A percentile compares a stretch with the other conserved stretches of the same genome.
Conservation (phyloP, 2,113 vertebrate genomes). For the Dicrurus megarhynchus region DNA sequence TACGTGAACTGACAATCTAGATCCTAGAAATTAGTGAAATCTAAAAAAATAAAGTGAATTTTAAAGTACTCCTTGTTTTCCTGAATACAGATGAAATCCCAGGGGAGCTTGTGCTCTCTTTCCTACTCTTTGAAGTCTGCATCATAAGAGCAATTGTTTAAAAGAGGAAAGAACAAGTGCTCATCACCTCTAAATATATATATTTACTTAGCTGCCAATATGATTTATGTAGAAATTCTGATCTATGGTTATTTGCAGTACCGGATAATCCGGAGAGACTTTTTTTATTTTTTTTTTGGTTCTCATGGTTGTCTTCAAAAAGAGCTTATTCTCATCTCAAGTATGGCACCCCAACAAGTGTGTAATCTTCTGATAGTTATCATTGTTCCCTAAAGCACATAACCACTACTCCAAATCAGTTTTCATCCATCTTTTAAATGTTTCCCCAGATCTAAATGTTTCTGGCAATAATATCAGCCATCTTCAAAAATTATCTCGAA, state of each 20-base stretch:
- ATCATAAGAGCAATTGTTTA: not conserved
- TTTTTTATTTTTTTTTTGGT: not conserved
- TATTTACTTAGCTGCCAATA: not conserved
- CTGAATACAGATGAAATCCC: not conserved
- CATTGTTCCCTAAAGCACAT: not conserved
- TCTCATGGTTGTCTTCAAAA: not conserved
- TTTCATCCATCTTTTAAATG: not conserved
- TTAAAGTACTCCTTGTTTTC: not conserved
- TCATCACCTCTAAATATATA: not conserved
- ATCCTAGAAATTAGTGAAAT: not conserved
- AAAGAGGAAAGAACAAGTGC: not conserved
- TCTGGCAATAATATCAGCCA: not conserved
- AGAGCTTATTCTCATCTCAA: not conserved
- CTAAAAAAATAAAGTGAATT: not conserved
- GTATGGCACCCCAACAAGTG: not conserved
- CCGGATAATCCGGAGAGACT: not conserved
- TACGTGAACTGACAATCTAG: not conserved
- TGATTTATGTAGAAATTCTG: not conserved
- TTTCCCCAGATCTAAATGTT: not conserved
- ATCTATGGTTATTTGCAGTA: not conserved
- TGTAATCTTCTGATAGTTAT: not conserved
- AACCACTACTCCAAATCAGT: not conserved
- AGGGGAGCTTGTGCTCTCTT: not conserved
- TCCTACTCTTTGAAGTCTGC: not conserved
- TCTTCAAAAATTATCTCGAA: not conserved